A percentile compares a stretch with the other conserved stretches of the same genome.
Evolutionary conservation across 2,797 vertebrate genomes (phyloP).

Genomic region (Macropodus opercularis): DNA sequence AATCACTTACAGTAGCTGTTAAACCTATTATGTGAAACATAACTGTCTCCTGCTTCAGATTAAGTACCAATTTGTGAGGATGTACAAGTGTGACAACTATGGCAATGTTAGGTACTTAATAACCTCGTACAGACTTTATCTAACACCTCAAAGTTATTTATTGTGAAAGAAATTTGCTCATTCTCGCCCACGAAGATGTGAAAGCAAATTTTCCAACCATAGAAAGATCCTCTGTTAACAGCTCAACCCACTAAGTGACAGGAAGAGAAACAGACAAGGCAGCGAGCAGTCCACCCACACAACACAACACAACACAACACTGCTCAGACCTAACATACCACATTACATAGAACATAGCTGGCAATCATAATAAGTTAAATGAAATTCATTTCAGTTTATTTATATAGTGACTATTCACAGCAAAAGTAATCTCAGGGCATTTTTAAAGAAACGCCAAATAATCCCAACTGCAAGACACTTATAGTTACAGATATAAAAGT

Average conservation of each 20-base stretch:
- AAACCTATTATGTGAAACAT: no score
- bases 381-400: no score
- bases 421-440: no score
- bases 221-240: conserved; percentile 45
- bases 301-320: conserved; percentile 40
- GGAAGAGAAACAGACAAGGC: conserved; percentile 64
- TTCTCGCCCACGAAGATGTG: conserved; percentile 51
- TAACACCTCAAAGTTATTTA: conserved; percentile 6
- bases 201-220: conserved; percentile 58
- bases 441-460: no score
- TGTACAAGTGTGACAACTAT: not conserved
- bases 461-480: no score
- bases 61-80: not conserved
- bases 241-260: conserved; percentile 50
- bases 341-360: not conserved
- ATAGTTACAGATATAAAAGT: no score
- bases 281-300: conserved; percentile 53
- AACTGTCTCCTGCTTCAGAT: not conserved
- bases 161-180: conserved; percentile 30
- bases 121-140: not conserved
- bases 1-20: not conserved
- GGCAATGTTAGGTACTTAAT: not conserved
- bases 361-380: not conserved
- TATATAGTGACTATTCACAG: no score
- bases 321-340: conserved; percentile 10